Evolutionary conservation across 2,888 invertebrate species (phyloP).

Genomic region (Strigamia maritima): DNA sequence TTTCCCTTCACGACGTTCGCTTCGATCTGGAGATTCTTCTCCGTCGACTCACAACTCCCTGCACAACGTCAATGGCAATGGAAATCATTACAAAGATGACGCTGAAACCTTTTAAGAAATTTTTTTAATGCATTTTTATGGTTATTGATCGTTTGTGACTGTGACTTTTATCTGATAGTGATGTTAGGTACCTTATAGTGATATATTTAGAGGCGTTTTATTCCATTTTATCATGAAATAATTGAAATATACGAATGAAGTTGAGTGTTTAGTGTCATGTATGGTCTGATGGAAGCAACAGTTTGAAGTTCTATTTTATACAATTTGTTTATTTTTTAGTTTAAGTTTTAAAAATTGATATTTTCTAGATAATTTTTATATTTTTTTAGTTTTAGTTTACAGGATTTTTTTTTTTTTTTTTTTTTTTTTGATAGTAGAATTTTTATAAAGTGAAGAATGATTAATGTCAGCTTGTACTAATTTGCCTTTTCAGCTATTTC

Average conservation of each 20-base stretch:
- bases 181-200: neutral
- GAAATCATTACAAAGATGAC: neutral
- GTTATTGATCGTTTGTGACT: neutral
- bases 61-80: neutral
- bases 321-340: neutral
- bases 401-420: no score
- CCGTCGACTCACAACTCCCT: neutral
- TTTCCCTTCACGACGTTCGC: conserved; percentile 38
- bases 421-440: no score
- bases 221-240: neutral
- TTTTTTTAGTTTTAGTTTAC: no score
- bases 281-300: conserved; percentile 17
- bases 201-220: no score
- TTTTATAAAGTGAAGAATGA: no score
- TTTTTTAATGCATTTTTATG: neutral
- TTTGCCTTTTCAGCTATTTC: no score
- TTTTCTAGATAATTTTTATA: neutral
- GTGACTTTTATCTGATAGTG: neutral
- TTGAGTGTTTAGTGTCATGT: neutral
- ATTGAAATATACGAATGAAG: neutral
- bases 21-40: conserved; percentile 36
- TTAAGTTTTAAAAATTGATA: neutral
- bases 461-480: no score
- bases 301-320: neutral
- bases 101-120: neutral